Percentiles rank a stretch among this genome's conserved stretches.
Evolutionary conservation across 2,888 invertebrate species (phyloP).

Genomic region (Azorinus chamasolen): DNA sequence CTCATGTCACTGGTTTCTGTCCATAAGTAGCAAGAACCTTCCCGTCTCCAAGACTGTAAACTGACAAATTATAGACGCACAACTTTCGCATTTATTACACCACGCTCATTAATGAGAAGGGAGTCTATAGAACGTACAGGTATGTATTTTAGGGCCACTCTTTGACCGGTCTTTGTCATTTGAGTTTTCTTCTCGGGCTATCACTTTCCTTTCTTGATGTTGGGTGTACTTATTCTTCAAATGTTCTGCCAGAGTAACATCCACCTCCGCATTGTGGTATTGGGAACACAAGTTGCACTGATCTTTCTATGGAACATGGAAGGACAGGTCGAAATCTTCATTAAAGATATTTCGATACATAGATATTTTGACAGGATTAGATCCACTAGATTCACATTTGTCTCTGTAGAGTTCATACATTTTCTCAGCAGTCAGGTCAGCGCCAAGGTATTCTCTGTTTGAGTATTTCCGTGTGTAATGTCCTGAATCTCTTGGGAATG

Average conservation of each 20-base stretch:
- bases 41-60: constrained; percentile 21
- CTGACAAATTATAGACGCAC: constrained; percentile 47
- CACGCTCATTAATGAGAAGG: constrained; percentile 23
- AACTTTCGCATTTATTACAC: constrained; percentile 46
- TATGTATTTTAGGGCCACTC: constrained; percentile 3
- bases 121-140: constrained; percentile 36
- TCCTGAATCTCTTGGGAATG: constrained; percentile 47
- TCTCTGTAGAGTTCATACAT: constrained; percentile 43
- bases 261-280: too few species aligned
- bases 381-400: constrained; percentile 7
- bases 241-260: too few species aligned
- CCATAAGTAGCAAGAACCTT: constrained; percentile 44
- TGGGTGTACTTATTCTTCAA: too few species aligned
- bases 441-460: constrained; percentile 35
- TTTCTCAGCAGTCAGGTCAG: constrained; percentile 32
- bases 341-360: constrained; percentile 41
- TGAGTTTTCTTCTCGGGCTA: constrained; percentile 6
- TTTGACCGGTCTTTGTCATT: constrained; percentile 12
- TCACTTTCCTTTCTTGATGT: constrained; percentile 6
- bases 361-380: constrained; percentile 19
- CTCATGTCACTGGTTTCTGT: constrained; percentile 39
- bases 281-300: constrained; percentile 44
- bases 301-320: constrained; percentile 57
- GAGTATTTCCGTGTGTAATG: constrained; percentile 49
- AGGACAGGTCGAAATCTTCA: constrained; percentile 47